Percentiles rank a stretch among this genome's conserved stretches.
Evolutionary conservation across 2,797 vertebrate genomes (phyloP).

Genomic region (Triplophysa yarkandensis): DNA sequence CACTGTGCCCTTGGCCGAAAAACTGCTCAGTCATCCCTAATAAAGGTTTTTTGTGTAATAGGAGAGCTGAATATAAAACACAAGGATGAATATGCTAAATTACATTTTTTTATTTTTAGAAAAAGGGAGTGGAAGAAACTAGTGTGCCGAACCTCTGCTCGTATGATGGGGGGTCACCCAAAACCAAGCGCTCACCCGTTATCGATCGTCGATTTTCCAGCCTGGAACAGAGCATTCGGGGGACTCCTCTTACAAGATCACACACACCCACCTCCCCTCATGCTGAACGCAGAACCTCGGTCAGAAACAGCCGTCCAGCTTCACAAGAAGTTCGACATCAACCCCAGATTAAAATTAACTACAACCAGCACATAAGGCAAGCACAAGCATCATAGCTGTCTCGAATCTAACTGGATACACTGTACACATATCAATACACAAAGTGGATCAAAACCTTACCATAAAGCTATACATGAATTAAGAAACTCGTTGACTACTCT

Average conservation of each 20-base stretch:
- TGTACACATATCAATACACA: too few species aligned
- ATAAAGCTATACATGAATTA: too few species aligned
- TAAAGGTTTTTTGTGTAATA: background rate
- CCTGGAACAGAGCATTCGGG: slow-evolving; percentile 36
- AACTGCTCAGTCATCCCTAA: slow-evolving; percentile 26
- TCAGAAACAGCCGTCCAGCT: slow-evolving; percentile 77
- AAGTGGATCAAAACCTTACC: too few species aligned
- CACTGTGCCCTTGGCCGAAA: background rate
- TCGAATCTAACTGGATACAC: too few species aligned
- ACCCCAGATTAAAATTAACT: slow-evolving; percentile 55
- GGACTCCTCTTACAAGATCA: slow-evolving; percentile 69
- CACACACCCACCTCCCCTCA: slow-evolving; percentile 76
- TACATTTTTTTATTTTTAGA: slow-evolving; percentile 68
- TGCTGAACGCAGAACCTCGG: slow-evolving; percentile 67
- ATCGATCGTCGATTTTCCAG: slow-evolving; percentile 67
- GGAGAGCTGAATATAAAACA: background rate
- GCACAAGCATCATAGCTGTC: background rate
- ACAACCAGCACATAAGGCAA: slow-evolving; percentile 74
- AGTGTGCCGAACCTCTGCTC: slow-evolving; percentile 82
- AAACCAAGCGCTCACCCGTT: slow-evolving; percentile 82
- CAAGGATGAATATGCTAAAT: background rate
- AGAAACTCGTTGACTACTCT: too few species aligned
- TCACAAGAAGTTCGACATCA: slow-evolving; percentile 69
- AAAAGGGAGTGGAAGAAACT: slow-evolving; percentile 83
- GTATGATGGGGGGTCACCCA: slow-evolving; percentile 76